phyloP scores from a whole-genome alignment of 2,888 invertebrate species.

The Drosophila yooni region DNA sequence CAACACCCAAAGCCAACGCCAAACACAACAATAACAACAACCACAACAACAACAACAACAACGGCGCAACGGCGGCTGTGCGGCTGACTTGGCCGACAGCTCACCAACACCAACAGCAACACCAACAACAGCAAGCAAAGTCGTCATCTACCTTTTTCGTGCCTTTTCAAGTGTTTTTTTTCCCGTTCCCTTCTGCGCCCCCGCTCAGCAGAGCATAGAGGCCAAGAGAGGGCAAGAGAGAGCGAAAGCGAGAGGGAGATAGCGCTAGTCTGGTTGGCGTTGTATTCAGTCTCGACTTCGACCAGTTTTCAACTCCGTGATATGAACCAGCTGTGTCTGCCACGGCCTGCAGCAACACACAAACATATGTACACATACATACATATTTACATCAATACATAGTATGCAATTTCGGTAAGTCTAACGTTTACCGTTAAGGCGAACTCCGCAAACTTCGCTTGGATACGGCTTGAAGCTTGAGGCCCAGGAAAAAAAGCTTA shows the following conservation, averaged over 20 bases:
- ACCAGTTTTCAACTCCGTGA: slow-evolving; percentile 52
- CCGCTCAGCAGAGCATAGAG: slow-evolving; percentile 45
- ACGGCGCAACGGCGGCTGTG: slow-evolving; percentile 57
- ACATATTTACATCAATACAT: slow-evolving; percentile 1
- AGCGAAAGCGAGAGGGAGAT: slow-evolving; percentile 22
- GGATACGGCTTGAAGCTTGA: not conserved
- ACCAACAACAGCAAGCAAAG: slow-evolving; percentile 37
- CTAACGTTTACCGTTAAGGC: slow-evolving; percentile 56
- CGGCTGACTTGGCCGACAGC: slow-evolving; percentile 70
- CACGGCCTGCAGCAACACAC: slow-evolving; percentile 41
- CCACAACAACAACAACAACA: slow-evolving; percentile 14
- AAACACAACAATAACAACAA: slow-evolving; percentile 33
- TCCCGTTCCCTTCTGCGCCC: slow-evolving; percentile 44
- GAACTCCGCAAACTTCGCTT: slow-evolving; percentile 2
- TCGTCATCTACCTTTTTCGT: slow-evolving; percentile 71
- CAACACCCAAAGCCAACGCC: slow-evolving; percentile 69
- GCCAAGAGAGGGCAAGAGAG: slow-evolving; percentile 21
- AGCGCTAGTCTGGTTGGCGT: slow-evolving; percentile 49
- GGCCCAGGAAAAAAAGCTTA: slow-evolving; percentile 5
- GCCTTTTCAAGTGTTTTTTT: slow-evolving; percentile 69
- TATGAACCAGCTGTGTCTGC: slow-evolving; percentile 74
- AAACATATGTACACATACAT: not conserved
- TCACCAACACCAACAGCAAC: slow-evolving; percentile 51
- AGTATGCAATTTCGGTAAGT: slow-evolving; percentile 71
- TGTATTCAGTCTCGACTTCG: slow-evolving; percentile 45